Conservation (phyloP, 2,888 invertebrate genomes). For the Hydraecia micacea region DNA sequence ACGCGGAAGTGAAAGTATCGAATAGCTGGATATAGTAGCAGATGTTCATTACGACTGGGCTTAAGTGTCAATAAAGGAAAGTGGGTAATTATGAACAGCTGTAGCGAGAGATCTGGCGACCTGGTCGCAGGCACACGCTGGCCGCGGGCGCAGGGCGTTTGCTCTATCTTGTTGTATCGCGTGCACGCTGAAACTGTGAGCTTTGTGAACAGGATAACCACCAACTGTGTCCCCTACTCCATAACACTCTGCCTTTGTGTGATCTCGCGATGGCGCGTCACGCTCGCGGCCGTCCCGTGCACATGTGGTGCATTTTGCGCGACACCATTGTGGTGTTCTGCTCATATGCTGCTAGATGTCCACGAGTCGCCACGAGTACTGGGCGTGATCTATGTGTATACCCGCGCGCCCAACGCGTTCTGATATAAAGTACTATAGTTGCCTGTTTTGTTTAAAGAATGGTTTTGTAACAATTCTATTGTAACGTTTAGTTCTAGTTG, state of each 20-base stretch:
- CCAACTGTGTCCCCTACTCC: background rate
- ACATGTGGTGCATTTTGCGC: background rate
- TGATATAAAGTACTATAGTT: background rate
- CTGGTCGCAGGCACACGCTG: background rate
- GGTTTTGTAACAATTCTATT: background rate
- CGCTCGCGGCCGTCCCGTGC: background rate
- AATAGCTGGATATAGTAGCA: slow-evolving; percentile 24
- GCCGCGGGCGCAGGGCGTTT: background rate
- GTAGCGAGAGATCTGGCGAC: slow-evolving; percentile 2
- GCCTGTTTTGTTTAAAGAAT: background rate
- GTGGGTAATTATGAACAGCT: slow-evolving; percentile 8
- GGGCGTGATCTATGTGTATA: too few species aligned
- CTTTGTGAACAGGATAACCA: too few species aligned
- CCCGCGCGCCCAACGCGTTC: background rate
- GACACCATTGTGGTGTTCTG: background rate
- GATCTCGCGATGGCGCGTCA: background rate
- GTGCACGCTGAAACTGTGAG: background rate
- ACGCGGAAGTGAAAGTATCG: slow-evolving; percentile 41
- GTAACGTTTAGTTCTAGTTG: background rate
- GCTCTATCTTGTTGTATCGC: background rate
- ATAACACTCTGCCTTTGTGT: background rate
- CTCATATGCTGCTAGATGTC: background rate
- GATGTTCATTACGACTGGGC: slow-evolving; percentile 28
- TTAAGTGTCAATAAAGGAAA: slow-evolving; percentile 19
- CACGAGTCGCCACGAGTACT: too few species aligned